Conservation (phyloP, 2,888 invertebrate genomes). For the Hirtodrosophila duncani region DNA sequence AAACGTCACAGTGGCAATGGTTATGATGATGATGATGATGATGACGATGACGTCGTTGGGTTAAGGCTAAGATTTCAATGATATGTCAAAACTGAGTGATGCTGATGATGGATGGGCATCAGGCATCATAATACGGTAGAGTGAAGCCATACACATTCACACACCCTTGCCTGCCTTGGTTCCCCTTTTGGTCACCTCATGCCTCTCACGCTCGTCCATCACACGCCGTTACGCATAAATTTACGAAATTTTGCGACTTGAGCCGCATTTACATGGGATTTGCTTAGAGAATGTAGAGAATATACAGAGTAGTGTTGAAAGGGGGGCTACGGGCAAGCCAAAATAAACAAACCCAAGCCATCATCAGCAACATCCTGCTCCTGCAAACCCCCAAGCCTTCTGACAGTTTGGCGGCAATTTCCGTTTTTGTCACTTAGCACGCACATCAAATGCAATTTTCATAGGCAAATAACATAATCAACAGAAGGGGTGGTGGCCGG, state of each 20-base stretch:
- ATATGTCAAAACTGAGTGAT: conserved; percentile 76
- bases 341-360: conserved; percentile 43
- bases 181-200: conserved; percentile 29
- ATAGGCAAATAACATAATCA: conserved; percentile 67
- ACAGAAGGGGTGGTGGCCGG: conserved; percentile 4
- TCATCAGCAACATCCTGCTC: no score
- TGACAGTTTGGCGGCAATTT: conserved; percentile 69
- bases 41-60: conserved; percentile 52
- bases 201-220: conserved; percentile 66
- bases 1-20: conserved; percentile 75
- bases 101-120: conserved; percentile 69
- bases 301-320: not conserved
- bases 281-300: no score
- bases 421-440: conserved; percentile 62
- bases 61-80: conserved; percentile 69
- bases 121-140: conserved; percentile 24
- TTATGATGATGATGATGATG: conserved; percentile 62
- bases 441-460: conserved; percentile 69
- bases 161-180: conserved; percentile 1
- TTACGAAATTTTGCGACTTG: conserved; percentile 53
- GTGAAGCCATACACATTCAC: conserved; percentile 3
- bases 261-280: conserved; percentile 62
- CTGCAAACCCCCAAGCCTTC: no score
- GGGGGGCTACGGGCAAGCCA: conserved; percentile 6
- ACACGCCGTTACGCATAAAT: conserved; percentile 66